Evolutionary conservation across 2,888 invertebrate genomes (phyloP), one percentile per base, ranked within the genome.

Genomic region (Euspilapteryx auroguttella): DNA sequence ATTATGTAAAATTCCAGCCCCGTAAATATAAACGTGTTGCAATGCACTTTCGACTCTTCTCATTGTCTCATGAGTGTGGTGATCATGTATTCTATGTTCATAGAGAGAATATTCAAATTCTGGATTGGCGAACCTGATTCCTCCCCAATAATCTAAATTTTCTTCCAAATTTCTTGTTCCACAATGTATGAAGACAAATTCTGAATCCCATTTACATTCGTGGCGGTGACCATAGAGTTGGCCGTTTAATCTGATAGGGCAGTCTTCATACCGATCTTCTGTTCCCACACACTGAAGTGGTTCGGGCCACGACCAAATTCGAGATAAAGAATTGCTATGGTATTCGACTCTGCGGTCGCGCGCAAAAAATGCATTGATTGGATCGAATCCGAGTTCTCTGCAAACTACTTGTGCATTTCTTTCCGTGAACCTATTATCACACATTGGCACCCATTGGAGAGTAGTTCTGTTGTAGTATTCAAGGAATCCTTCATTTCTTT

Each of bases 401-500:
- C 99, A 99, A 0, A 96, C 94, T 1, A 98, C 97, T 77, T 95
- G 89, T 3, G 95, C 97, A 53, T 97, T 98, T 44, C 96, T 81
- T 55, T 97, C 94, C 0, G 96, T 96, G 55, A 99, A 99, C 33
- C 94, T 81, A 24, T 82, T 82, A 58, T 99, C 99, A 61, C 99
- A 99, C 66, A 97, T 86, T 0, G 98, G 94, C 20, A 96, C 90
- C 94, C 96, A 97, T 49, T 97, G 96, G 11, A 93, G 76, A 0
- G 96, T 95, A 2, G 99, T 98, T 40, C 81, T 82, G 49, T 99
- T 99, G 54, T 90, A 98, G 50, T 94, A 89, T 66, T 98, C 95
- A 33, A 98, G 58, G 47, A 96, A 98, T 4, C 97, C 97, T 79
- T 89, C 86, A 42, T 82, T 81, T 2, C 77, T 73, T 33, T 57